Percentiles rank a stretch among this genome's conserved stretches.
Conservation (phyloP, 2,797 vertebrate species). For the Enteromius mattozi region DNA sequence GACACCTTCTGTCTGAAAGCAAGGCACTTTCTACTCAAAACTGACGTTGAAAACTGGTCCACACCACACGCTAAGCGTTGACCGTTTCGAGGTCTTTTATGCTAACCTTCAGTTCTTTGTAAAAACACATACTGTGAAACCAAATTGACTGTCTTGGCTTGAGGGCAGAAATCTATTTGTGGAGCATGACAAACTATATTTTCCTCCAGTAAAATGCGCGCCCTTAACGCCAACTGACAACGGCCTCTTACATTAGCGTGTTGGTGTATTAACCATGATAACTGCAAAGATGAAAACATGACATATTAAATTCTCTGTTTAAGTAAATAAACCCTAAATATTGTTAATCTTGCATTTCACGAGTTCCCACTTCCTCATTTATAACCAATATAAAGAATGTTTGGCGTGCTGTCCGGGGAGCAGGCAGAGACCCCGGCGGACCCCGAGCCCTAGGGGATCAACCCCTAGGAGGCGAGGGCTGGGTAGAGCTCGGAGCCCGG, state of each 20-base stretch:
- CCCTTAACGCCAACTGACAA: slow-evolving; percentile 5
- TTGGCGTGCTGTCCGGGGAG: too few species aligned
- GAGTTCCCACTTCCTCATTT: too few species aligned
- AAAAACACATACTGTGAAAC: slow-evolving; percentile 18
- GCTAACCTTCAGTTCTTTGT: background rate
- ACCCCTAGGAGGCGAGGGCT: too few species aligned
- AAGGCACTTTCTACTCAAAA: background rate
- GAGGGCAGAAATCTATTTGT: slow-evolving; percentile 31
- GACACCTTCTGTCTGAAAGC: background rate
- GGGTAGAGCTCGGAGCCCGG: too few species aligned
- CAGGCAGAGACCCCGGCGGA: too few species aligned
- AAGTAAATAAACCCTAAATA: background rate
- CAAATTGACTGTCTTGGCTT: slow-evolving; percentile 28
- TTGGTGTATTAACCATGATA: background rate
- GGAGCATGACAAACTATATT: background rate
- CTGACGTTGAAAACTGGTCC: background rate
- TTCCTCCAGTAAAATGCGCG: background rate
- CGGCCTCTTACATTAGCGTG: background rate
- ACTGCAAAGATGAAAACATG: background rate
- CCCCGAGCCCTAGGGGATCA: too few species aligned
- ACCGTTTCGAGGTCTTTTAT: slow-evolving; percentile 1
- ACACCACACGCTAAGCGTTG: background rate
- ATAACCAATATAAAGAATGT: too few species aligned
- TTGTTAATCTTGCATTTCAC: background rate
- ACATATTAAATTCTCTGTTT: background rate